Percentiles rank a stretch among this genome's conserved stretches.
Evolutionary conservation across 2,113 vertebrate genomes (phyloP).

Genomic region (Rissa tridactyla): DNA sequence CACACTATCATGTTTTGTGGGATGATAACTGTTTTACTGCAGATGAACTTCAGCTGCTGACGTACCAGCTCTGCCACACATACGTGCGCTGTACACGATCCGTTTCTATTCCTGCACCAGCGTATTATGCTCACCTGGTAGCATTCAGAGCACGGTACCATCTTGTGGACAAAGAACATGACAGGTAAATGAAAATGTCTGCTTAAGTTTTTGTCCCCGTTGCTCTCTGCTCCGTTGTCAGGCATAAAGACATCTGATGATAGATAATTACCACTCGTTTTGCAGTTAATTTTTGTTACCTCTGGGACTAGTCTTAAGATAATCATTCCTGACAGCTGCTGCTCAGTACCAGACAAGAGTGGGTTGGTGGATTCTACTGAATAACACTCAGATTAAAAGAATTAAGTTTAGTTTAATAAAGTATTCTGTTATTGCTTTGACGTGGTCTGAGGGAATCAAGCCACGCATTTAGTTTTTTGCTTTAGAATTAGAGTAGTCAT

Average conservation of each 20-base stretch:
- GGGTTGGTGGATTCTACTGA: not conserved
- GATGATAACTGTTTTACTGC: slow-evolving; percentile 99
- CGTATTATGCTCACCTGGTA: slow-evolving; percentile 98
- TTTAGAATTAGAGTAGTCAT: not conserved
- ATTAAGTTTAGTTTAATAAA: not conserved
- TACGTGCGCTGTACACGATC: slow-evolving; percentile 98
- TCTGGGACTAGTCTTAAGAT: not conserved
- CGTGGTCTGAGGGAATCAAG: not conserved
- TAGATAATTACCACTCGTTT: not conserved
- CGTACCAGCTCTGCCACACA: slow-evolving; percentile 99
- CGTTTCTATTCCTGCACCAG: slow-evolving; percentile 97
- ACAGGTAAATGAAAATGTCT: slow-evolving; percentile 81
- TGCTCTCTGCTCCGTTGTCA: not conserved
- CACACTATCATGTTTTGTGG: slow-evolving; percentile 99
- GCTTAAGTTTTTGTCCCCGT: not conserved
- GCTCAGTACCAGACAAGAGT: not conserved
- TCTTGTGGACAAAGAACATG: slow-evolving; percentile 98
- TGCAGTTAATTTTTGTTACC: not conserved
- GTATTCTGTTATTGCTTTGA: not conserved
- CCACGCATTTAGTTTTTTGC: accelerated
- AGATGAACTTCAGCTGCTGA: slow-evolving; percentile 98
- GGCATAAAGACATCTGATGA: not conserved
- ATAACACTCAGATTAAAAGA: not conserved
- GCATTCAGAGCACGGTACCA: slow-evolving; percentile 98
- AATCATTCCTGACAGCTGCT: not conserved